Conservation (phyloP, 1,140 invertebrate genomes). For the Gonioctena quinquepunctata region DNA sequence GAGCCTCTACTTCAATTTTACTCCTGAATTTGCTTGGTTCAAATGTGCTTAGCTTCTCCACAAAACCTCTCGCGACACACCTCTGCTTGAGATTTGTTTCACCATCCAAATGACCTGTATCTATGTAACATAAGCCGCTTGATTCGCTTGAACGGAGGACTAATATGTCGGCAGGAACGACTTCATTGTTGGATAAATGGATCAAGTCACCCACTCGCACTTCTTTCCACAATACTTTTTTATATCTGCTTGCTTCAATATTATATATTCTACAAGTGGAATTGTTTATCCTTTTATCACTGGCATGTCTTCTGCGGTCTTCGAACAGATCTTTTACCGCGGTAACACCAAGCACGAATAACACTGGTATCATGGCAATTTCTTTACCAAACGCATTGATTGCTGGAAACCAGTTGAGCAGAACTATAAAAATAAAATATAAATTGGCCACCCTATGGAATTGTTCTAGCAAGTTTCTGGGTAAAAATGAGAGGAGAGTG, state of each 20-base stretch:
- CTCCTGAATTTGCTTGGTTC: constrained; percentile 81
- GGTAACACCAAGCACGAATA: constrained; percentile 95
- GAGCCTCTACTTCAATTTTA: constrained; percentile 86
- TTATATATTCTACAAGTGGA: constrained; percentile 88
- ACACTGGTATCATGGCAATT: constrained; percentile 91
- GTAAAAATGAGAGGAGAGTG: constrained; percentile 90
- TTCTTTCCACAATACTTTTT: constrained; percentile 87
- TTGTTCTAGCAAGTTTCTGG: constrained; percentile 96
- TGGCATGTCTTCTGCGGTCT: constrained; percentile 85
- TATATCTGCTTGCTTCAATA: constrained; percentile 81
- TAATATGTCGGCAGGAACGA: constrained; percentile 94
- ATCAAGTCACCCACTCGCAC: constrained; percentile 93
- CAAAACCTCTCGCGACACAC: constrained; percentile 76
- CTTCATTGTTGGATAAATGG: constrained; percentile 94
- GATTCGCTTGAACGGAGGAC: constrained; percentile 88
- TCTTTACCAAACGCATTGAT: constrained; percentile 97
- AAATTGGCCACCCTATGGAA: constrained; percentile 97
- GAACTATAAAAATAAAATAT: constrained; percentile 96
- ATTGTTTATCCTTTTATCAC: constrained; percentile 93
- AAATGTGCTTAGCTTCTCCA: constrained; percentile 70
- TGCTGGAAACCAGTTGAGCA: constrained; percentile 92
- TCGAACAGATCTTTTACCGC: constrained; percentile 97
- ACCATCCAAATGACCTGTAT: constrained; percentile 97
- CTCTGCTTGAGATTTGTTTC: constrained; percentile 99
- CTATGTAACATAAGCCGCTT: constrained; percentile 93